Conservation (phyloP, 1,140 invertebrate genomes). For the Thaumetopoea pityocampa region DNA sequence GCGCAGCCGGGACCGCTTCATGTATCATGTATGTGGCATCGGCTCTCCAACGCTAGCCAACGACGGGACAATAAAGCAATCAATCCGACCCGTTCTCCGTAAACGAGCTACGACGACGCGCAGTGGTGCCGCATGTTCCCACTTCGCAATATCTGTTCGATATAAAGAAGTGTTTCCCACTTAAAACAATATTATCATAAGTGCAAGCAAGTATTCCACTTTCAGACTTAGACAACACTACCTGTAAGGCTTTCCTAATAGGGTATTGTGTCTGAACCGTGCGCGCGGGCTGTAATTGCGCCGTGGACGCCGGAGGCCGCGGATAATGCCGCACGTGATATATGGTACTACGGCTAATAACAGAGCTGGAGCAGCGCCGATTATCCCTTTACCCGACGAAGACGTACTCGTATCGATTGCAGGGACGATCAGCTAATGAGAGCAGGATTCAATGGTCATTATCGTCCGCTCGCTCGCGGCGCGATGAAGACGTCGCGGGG, state of each 20-base stretch:
- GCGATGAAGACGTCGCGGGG: constrained; percentile 60
- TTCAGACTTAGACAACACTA: constrained; percentile 13
- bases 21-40: constrained; percentile 66
- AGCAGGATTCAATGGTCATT: constrained; percentile 65
- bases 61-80: constrained; percentile 64
- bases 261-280: constrained; percentile 35
- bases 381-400: constrained; percentile 64
- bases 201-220: constrained; percentile 4
- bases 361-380: constrained; percentile 50
- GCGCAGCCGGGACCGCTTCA: constrained; percentile 41
- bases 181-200: constrained; percentile 4
- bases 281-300: constrained; percentile 49
- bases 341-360: constrained; percentile 71
- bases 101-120: constrained; percentile 34
- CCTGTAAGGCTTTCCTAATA: constrained; percentile 32
- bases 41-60: constrained; percentile 17
- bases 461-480: constrained; percentile 56
- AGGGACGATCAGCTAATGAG: constrained; percentile 66
- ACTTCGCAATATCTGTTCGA: not conserved
- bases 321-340: constrained; percentile 64
- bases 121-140: not conserved
- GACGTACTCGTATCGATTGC: constrained; percentile 64
- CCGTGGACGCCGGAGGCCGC: constrained; percentile 53
- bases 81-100: constrained; percentile 43
- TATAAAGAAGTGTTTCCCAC: too few relatives aligned